A percentile compares a stretch with the other conserved stretches of the same genome.
Evolutionary conservation across 1,140 invertebrate species (phyloP).

Genomic region (Parapsyche elsis): DNA sequence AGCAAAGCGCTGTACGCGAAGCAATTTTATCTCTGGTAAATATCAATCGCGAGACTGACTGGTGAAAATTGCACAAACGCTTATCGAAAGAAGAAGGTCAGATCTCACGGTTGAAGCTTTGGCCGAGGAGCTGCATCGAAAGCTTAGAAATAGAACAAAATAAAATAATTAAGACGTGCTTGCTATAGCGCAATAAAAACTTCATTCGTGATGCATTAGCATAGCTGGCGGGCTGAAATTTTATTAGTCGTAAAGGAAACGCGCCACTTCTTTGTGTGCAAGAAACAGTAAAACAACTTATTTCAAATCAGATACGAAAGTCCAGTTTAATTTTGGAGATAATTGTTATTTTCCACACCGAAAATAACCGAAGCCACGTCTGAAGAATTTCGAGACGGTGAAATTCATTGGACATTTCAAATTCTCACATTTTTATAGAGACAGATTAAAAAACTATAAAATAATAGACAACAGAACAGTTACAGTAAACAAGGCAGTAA

Average conservation of each 20-base stretch:
- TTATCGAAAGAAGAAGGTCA: background rate
- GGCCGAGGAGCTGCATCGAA: no score
- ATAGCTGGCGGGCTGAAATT: background rate
- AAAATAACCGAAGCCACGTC: no score
- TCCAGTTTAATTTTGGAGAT: background rate
- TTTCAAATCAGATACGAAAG: background rate
- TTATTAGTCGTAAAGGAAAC: slow-evolving; percentile 6
- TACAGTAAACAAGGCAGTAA: no score
- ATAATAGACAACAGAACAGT: no score
- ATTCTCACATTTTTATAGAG: no score
- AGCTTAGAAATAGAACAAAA: no score
- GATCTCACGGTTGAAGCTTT: no score
- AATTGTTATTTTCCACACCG: background rate
- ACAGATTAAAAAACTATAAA: no score
- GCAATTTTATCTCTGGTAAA: background rate
- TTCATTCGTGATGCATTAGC: slow-evolving; percentile 4
- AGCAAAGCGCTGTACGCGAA: background rate
- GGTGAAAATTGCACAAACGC: background rate
- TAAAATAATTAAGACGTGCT: no score
- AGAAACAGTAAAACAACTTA: slow-evolving; percentile 8
- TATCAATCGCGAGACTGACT: no score
- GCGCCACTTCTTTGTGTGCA: slow-evolving; percentile 1
- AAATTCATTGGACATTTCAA: no score
- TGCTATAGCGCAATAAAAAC: slow-evolving; percentile 3
- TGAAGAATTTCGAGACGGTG: no score